Percentiles rank a stretch among this genome's conserved stretches.
These are phyloP conservation scores for Gavialis gangeticus DNA, from an alignment of 2,113 vertebrate species.

Conservation along the genomic window DNA sequence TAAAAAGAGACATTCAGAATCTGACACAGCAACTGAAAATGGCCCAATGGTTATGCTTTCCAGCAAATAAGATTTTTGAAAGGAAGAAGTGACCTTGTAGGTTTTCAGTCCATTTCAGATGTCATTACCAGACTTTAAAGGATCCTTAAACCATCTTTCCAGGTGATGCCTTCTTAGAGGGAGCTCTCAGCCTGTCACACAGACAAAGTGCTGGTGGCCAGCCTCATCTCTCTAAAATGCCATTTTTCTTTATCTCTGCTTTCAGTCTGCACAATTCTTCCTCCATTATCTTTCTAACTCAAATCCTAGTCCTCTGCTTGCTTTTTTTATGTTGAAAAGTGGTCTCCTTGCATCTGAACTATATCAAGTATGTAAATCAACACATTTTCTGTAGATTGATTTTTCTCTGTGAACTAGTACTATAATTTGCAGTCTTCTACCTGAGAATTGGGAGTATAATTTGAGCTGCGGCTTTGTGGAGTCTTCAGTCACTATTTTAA, in stretches of 20 bases:
- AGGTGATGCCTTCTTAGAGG: conserved; percentile 8
- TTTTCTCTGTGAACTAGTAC: conserved; percentile 80
- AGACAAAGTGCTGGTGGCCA: conserved; percentile 45
- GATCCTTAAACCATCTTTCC: conserved; percentile 26
- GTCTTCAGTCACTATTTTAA: conserved; percentile 76
- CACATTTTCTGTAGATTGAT: conserved; percentile 76
- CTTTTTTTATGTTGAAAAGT: conserved; percentile 67
- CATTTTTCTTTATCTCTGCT: conserved; percentile 45
- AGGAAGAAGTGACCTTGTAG: conserved; percentile 31
- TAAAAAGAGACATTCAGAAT: conserved; percentile 19
- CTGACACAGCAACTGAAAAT: conserved; percentile 28
- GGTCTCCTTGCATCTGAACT: conserved; percentile 70
- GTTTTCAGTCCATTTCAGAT: conserved; percentile 48
- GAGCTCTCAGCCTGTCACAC: neutral
- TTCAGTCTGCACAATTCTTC: conserved; percentile 56
- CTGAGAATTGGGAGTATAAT: conserved; percentile 76
- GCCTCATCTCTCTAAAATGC: conserved; percentile 36
- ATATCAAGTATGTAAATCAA: conserved; percentile 81
- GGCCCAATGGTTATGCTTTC: neutral
- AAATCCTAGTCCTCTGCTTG: conserved; percentile 63
- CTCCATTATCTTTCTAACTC: conserved; percentile 60
- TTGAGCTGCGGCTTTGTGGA: conserved; percentile 77
- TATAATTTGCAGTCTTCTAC: conserved; percentile 75
- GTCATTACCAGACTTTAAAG: conserved; percentile 39
- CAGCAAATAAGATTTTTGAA: conserved; percentile 40